Percentiles rank a stretch among this genome's conserved stretches.
These are phyloP conservation scores for Volucella bombylans DNA, from an alignment of 2,888 invertebrate species.

Conservation along the genomic window DNA sequence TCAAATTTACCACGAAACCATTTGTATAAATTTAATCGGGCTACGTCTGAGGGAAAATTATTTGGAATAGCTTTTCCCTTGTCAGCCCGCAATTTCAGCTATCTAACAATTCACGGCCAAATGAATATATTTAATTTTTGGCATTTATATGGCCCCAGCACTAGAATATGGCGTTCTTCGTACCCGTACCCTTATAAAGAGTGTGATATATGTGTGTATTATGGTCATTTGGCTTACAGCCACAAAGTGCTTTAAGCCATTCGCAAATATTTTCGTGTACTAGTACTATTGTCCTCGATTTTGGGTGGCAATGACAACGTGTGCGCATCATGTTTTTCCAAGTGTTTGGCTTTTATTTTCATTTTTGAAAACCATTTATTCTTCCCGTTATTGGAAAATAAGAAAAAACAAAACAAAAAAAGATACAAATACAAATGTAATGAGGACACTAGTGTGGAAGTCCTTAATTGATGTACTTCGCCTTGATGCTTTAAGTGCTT, in stretches of 20 bases:
- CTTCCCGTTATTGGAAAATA: constrained; percentile 7
- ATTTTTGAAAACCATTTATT: constrained; percentile 12
- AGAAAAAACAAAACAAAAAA: neutral
- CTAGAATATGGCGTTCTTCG: constrained; percentile 1
- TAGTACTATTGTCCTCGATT: constrained; percentile 49
- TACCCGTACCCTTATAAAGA: neutral
- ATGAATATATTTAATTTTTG: constrained; percentile 34
- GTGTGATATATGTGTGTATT: constrained; percentile 10
- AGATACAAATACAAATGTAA: neutral
- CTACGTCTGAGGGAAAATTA: no score
- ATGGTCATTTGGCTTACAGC: constrained; percentile 55
- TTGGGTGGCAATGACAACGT: constrained; percentile 39
- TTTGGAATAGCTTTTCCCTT: neutral
- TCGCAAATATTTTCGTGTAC: constrained; percentile 48
- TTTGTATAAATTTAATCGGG: no score
- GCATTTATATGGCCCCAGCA: constrained; percentile 32
- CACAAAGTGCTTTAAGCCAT: constrained; percentile 55
- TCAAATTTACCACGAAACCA: no score
- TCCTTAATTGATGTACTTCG: constrained; percentile 32
- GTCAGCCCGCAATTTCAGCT: neutral
- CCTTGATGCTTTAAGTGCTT: constrained; percentile 4
- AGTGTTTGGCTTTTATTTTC: constrained; percentile 16
- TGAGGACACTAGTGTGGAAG: constrained; percentile 16
- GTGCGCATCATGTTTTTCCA: neutral
- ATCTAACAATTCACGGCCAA: constrained; percentile 9